phyloP scores from a whole-genome alignment of 2,797 vertebrate species.

The Dallia pectoralis region DNA sequence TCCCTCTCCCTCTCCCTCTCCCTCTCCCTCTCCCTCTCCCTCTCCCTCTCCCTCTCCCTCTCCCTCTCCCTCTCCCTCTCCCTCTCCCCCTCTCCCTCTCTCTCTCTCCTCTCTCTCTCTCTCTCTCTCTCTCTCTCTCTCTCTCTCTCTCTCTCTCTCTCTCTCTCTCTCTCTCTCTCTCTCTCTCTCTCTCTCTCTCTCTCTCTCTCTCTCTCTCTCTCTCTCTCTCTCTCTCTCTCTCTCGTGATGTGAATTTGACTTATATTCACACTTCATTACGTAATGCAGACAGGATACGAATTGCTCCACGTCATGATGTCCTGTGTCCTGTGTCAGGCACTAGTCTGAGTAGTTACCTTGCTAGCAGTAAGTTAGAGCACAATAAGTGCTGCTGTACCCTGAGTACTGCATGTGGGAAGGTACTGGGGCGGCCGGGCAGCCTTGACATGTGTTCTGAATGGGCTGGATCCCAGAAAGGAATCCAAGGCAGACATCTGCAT shows the following conservation, averaged over 20 bases:
- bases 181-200: not conserved
- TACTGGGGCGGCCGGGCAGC: not conserved
- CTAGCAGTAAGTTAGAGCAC: no score
- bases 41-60: not conserved
- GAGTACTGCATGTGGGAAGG: not conserved
- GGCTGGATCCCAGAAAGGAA: not conserved
- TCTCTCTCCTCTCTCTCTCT: not conserved
- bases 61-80: not conserved
- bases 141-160: not conserved
- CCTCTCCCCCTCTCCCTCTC: not conserved
- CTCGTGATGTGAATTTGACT: conserved; percentile 10
- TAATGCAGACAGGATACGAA: not conserved
- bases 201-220: not conserved
- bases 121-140: not conserved
- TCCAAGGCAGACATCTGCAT: conserved; percentile 51
- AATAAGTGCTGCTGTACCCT: not conserved
- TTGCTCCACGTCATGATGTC: conserved; percentile 2
- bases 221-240: not conserved
- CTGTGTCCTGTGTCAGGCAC: not conserved
- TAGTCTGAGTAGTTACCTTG: no score
- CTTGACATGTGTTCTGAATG: not conserved
- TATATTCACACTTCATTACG: conserved; percentile 14
- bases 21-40: not conserved
- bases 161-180: not conserved
- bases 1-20: not conserved